Base-by-base conservation (phyloP, 2,888 invertebrate species). In the Litoditis marina region DNA sequence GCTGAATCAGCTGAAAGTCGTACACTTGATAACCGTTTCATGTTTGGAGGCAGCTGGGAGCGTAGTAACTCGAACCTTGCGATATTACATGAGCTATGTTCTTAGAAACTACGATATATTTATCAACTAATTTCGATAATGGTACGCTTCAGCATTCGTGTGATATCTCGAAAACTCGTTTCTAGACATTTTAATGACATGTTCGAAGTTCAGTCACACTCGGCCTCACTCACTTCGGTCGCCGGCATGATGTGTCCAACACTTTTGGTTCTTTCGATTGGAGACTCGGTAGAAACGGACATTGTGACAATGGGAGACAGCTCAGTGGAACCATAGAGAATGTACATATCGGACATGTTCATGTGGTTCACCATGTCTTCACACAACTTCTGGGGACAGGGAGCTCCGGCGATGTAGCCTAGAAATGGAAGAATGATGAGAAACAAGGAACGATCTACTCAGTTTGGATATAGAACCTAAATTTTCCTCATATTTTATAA, bases 341-440 rank as follows among this genome's bases (percentile, higher is more conserved):
- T 31, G 51, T 53, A 58, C 44, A 81, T 68, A 51, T 81, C 80
- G 28, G 54, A 60, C 81, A 81, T 80, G 56, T 86, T 83, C 81
- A 87, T 80, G 34, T 84, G 83, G 2, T 80, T 71, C 4, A 84
- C 83, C 34, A 86, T 82, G 56, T 84, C 78, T 59, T 81, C 82
- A 77, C 86, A 83, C 5, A 86, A 78, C 52, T 85, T 84, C 27
- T 83, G 78, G 1, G 91, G 88, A 67, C 90, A 89, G 0, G 89
- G 86, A 0, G 92, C 87, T 5, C 91, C 92, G 0, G 90, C 91
- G 36, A 88, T 88, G 1, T 89, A 81, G 0, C 89, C 90, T 49
- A 86, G 83, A 69, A 86, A n/a, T 25, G 30, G 8, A 25, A n/a
- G n/a, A n/a, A n/a, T n/a, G n/a, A n/a, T n/a, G n/a, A n/a, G n/a